Evolutionary conservation across 2,888 invertebrate genomes (phyloP).

Genomic region (Rotaria socialis): DNA sequence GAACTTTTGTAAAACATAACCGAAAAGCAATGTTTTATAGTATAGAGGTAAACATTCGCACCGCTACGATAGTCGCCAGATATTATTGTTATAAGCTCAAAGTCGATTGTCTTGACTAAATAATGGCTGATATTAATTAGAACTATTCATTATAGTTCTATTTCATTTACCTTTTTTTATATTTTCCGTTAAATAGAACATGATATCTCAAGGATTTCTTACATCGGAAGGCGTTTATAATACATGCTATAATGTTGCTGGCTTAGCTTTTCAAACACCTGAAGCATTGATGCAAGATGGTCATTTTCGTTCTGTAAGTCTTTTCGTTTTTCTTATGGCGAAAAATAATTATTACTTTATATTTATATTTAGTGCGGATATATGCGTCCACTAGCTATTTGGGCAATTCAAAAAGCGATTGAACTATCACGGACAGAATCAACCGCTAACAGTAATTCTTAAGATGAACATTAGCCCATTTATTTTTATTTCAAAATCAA

Average conservation of each 20-base stretch:
- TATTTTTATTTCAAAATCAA: not conserved
- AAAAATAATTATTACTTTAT: not conserved
- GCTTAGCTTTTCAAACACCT: slow-evolving; percentile 46
- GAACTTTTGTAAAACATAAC: no score
- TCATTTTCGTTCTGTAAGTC: slow-evolving; percentile 37
- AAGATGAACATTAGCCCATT: not conserved
- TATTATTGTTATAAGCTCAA: no score
- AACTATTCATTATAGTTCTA: no score
- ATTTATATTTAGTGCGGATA: slow-evolving; percentile 19
- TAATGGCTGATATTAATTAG: no score
- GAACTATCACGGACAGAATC: not conserved
- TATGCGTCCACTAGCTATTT: slow-evolving; percentile 43
- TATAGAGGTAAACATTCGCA: no score
- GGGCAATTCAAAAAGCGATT: slow-evolving; percentile 45
- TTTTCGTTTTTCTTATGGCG: not conserved
- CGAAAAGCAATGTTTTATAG: no score
- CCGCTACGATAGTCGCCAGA: no score
- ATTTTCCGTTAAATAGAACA: slow-evolving; percentile 6
- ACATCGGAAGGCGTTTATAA: slow-evolving; percentile 43
- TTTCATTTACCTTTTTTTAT: no score
- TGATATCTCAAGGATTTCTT: slow-evolving; percentile 35
- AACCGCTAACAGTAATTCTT: not conserved
- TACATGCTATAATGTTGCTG: slow-evolving; percentile 41
- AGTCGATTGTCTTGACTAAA: no score
- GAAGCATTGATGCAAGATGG: slow-evolving; percentile 43